Evolutionary conservation across 2,113 vertebrate genomes (phyloP).

Genomic region (Sebastes schlegelii): DNA sequence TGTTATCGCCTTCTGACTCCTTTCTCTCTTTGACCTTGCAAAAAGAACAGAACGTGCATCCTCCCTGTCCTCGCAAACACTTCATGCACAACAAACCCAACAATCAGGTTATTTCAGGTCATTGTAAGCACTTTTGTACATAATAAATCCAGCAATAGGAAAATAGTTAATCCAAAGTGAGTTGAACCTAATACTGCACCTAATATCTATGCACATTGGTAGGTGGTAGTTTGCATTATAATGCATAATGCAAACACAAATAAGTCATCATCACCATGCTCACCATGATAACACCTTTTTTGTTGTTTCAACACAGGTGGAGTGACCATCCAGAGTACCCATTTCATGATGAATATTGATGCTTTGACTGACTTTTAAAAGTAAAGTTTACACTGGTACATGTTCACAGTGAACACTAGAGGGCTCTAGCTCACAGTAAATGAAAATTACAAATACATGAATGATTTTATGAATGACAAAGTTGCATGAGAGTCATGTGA

Average conservation of each 20-base stretch:
- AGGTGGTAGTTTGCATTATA: background rate
- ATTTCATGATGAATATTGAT: conserved; percentile 91
- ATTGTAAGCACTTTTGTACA: too few relatives aligned
- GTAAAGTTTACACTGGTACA: background rate
- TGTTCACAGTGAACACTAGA: conserved; percentile 53
- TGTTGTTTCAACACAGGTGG: conserved; percentile 86
- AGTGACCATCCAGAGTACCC: conserved; percentile 94
- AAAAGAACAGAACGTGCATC: too few relatives aligned
- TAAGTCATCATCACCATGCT: background rate
- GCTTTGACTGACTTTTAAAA: background rate
- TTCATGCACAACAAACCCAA: too few relatives aligned
- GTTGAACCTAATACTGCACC: background rate
- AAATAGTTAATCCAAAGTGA: background rate
- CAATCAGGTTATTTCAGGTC: too few relatives aligned
- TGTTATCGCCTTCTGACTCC: too few relatives aligned
- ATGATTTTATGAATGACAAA: background rate
- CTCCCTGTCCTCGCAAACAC: too few relatives aligned
- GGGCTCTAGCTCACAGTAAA: conserved; percentile 49
- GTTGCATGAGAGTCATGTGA: background rate
- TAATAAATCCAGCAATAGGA: too few relatives aligned
- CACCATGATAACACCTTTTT: background rate
- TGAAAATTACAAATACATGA: background rate
- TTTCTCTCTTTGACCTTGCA: too few relatives aligned
- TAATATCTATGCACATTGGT: background rate
- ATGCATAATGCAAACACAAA: background rate